phyloP scores from a whole-genome alignment of 1,140 invertebrate species.

The Aphidius gifuensis region DNA sequence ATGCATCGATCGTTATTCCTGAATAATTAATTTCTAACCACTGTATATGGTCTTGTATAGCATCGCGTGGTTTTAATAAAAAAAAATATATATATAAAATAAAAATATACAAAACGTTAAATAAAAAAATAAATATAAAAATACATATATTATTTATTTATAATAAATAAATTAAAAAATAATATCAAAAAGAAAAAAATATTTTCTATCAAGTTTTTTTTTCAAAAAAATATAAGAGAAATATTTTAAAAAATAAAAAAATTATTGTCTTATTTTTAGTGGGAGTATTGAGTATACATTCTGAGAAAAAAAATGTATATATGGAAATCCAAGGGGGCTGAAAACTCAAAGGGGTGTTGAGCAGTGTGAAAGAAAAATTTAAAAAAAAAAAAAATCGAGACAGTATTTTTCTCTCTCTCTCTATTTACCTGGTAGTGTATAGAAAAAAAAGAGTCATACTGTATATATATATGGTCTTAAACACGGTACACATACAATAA shows the following conservation, averaged over 20 bases:
- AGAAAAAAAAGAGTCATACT: slow-evolving; percentile 3
- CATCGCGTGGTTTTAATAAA: not conserved
- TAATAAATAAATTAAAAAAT: slow-evolving; percentile 5
- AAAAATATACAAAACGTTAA: not conserved
- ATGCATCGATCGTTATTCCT: slow-evolving; percentile 37
- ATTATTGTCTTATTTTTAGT: too few relatives aligned
- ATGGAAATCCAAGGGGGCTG: too few relatives aligned
- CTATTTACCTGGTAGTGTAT: too few relatives aligned
- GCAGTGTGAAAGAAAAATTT: too few relatives aligned
- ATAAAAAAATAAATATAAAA: not conserved
- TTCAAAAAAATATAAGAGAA: too few relatives aligned
- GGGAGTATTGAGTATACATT: too few relatives aligned
- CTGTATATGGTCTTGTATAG: not conserved
- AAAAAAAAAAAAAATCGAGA: slow-evolving; percentile 17
- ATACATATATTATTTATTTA: too few relatives aligned
- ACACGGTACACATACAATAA: slow-evolving; percentile 8
- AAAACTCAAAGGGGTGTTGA: not conserved
- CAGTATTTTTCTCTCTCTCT: slow-evolving; percentile 10
- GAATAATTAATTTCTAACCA: slow-evolving; percentile 12
- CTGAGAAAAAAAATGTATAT: too few relatives aligned
- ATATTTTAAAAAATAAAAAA: too few relatives aligned
- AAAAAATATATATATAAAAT: slow-evolving; percentile 2
- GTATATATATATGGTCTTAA: too few relatives aligned
- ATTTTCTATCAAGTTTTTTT: not conserved
- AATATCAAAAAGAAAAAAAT: slow-evolving; percentile 10